Conservation (phyloP, 2,113 vertebrate genomes). For the Grammomys surdaster region DNA sequence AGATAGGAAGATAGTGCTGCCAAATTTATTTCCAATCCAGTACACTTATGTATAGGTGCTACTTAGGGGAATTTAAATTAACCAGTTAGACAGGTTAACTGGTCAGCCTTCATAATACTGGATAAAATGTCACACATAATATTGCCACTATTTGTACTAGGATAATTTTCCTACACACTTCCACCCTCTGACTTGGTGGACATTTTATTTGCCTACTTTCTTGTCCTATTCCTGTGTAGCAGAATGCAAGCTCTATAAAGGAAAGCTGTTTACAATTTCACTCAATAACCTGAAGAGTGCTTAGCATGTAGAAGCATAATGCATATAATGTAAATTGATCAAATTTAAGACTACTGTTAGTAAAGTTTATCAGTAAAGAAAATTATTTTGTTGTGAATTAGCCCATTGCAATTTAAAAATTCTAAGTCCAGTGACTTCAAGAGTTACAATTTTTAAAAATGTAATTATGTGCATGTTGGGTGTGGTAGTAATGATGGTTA, state of each 20-base stretch:
- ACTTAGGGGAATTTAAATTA: conserved; percentile 23
- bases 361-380: background rate
- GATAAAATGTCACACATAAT: background rate
- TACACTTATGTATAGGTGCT: background rate
- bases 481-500: background rate
- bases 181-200: background rate
- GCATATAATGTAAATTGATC: background rate
- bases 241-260: conserved; percentile 8
- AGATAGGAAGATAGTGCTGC: background rate
- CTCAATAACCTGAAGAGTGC: conserved; percentile 7
- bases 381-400: background rate
- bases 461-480: background rate
- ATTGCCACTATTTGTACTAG: background rate
- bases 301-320: background rate
- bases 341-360: conserved; percentile 32
- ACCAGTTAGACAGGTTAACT: background rate
- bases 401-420: conserved; percentile 19
- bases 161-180: conserved; percentile 9
- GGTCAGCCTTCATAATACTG: background rate
- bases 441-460: background rate
- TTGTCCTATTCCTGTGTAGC: background rate
- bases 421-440: background rate
- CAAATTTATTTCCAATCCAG: background rate
- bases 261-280: background rate
- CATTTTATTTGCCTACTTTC: conserved; percentile 10